Evolutionary conservation across 2,797 vertebrate genomes (phyloP), one percentile per base, ranked within the genome.

Genomic region (Botia almorhae): DNA sequence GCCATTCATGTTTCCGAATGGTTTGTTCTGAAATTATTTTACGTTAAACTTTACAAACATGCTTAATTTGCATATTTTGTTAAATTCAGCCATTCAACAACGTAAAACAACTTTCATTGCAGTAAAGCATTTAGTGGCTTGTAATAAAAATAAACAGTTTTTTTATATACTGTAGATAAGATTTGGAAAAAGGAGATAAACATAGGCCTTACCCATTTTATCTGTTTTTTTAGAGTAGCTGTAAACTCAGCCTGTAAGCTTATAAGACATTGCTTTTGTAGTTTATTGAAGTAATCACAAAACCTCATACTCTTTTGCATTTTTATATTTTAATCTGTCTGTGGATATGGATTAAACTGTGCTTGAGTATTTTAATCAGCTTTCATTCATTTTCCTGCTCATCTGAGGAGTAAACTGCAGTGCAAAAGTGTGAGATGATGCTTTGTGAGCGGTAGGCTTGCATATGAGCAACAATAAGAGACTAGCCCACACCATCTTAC

Each of bases 341-440:
- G 50, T 19, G 50, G 11, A 79, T 46, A 7, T 39, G 65, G 39
- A 81, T 21, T 58, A 69, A 80, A 68, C 39, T 7, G 8, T 69
- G 21, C 29, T 56, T 67, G 13, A 53, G 29, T 68, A 58, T 71
- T 80, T 68, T 55, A 79, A 81, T 80, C 80, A 67, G 67, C 82
- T 85, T 74, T 68, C 74, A 39, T 74, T 78, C 56, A 64, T 74
- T 63, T 69, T 36, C 64, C 69, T 74, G 23, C 55, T 82, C 76
- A 74, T 81, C 36, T 73, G 76, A 69, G 75, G 75, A 51, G 76
- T 81, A 75, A 79, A 63, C 81, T 50, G 55, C 19, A 46, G 69
- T 67, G 76, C 82, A 67, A 19, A 13, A 36, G 70, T 64, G 74
- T 78, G 73, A 76, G 68, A 69, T 82, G 82, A 87, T 78, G 74